Evolutionary conservation across 2,888 invertebrate genomes (phyloP), one percentile per base, ranked within the genome.

Genomic region (Abrostola tripartita): DNA sequence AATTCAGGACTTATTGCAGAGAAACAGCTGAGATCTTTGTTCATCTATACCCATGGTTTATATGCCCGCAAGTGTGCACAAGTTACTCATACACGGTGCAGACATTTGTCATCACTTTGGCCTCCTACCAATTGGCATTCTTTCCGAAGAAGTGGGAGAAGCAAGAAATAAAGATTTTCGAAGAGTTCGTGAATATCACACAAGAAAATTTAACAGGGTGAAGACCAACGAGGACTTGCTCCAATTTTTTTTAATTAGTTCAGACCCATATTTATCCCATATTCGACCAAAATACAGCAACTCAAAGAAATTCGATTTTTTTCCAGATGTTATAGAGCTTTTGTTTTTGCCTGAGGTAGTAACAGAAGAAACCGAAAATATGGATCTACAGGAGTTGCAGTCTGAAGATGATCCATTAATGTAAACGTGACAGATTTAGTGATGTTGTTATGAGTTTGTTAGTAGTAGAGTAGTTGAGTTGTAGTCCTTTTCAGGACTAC

Each of bases 81-180:
- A 65, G 24, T 40, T 66, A n/a, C 57, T 70, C 14, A 52, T 65
- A 53, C 65, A 66, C 53, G 66, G 64, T 52, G 60, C 70, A 52
- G 64, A 67, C 35, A 70, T 70, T 53, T 53, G 42, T 53, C 35
- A 58, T 24, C 57, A 58, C 55, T 66, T 61, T 41, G 60, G 55
- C 12, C 40, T 57, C 38, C 49, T 71, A 41, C 68, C 65, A 37
- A 64, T 71, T 12, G 64, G 67, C 14, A 55, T 63, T 52, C 53
- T 71, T 12, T 63, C 65, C 11, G 60, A 65, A 65, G 65, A 69
- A 65, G 65, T 65, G 52, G 59, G 62, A 9, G 65, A 69, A 60
- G 62, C 63, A 11, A 47, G 63, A 50, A 65, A 69, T 60, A 63
- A 69, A 53, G 69, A 65, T 14, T 62, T 69, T 52, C 51, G 69